These are phyloP conservation scores for Hydropsyche tenuis DNA, from an alignment of 1,140 invertebrate genomes.

Conservation along the genomic window DNA sequence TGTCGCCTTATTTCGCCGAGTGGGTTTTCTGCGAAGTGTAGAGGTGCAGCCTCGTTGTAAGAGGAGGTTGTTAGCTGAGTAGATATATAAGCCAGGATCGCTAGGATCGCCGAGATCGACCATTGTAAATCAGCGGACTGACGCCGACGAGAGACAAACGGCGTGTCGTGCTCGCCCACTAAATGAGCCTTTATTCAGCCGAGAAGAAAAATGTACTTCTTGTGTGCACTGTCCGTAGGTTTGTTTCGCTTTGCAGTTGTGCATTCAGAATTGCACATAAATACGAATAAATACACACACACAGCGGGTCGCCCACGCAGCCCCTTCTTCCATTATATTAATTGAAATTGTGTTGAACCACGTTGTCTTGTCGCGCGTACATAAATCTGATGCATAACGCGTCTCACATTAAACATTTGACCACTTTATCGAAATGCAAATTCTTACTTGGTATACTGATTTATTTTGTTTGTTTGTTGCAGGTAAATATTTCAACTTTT, in stretches of 20 bases:
- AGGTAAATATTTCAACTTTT: no score
- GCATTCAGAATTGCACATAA: conserved; percentile 2
- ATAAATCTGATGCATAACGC: no score
- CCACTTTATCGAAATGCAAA: no score
- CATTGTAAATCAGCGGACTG: conserved; percentile 39
- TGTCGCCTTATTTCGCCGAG: conserved; percentile 14
- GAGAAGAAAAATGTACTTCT: conserved; percentile 29
- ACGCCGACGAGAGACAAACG: conserved; percentile 41
- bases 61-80: conserved; percentile 30
- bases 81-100: conserved; percentile 24
- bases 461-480: no score
- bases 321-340: conserved; percentile 1
- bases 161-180: conserved; percentile 43
- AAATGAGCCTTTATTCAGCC: conserved; percentile 30
- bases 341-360: not conserved
- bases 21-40: conserved; percentile 2
- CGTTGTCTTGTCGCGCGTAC: no score
- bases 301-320: not conserved
- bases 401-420: no score
- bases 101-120: conserved; percentile 35
- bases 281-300: not conserved
- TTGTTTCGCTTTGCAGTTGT: not conserved
- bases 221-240: conserved; percentile 3
- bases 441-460: no score
- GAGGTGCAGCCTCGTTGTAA: not conserved